phyloP scores from a whole-genome alignment of 2,113 vertebrate species.

The Rallus limicola region DNA sequence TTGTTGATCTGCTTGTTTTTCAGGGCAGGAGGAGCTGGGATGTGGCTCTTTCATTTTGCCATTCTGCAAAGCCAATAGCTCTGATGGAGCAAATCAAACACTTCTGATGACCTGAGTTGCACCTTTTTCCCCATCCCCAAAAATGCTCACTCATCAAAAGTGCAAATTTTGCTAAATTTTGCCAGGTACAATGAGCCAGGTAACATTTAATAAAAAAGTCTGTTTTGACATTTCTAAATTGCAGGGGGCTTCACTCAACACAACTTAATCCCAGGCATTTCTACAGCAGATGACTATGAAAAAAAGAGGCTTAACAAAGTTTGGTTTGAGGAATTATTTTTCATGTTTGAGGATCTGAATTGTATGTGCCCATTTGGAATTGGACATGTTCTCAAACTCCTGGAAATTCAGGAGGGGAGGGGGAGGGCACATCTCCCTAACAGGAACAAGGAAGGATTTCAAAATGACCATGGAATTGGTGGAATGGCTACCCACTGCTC shows the following conservation, averaged over 20 bases:
- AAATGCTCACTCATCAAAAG: neutral
- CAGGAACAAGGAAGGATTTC: neutral
- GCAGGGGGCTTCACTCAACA: neutral
- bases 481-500: neutral
- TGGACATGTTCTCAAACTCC: neutral
- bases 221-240: neutral
- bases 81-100: neutral
- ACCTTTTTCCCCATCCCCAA: neutral
- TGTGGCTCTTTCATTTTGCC: neutral
- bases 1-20: neutral
- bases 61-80: neutral
- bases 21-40: neutral
- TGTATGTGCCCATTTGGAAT: neutral
- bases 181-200: neutral
- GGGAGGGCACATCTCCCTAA: neutral
- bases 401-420: neutral
- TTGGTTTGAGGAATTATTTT: neutral
- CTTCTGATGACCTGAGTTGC: neutral
- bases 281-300: neutral
- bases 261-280: neutral
- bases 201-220: neutral
- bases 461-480: neutral
- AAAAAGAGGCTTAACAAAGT: neutral
- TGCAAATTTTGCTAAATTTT: neutral
- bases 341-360: neutral